phyloP scores from a whole-genome alignment of 92 coral and sea anemone genomes.

The Zoanthus solanderi region DNA sequence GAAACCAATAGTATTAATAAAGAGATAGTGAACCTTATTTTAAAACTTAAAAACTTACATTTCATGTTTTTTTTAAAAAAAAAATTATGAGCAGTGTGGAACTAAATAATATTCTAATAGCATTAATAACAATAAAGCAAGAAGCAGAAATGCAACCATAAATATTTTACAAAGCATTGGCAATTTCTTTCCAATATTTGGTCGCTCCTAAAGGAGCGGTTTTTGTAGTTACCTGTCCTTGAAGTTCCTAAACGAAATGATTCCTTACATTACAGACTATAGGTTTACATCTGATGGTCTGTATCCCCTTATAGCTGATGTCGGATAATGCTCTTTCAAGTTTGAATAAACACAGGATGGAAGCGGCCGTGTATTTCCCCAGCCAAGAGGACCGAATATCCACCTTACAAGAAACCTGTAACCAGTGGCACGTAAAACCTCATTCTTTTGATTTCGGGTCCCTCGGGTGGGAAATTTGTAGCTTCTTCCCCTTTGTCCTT shows the following conservation, averaged over 20 bases:
- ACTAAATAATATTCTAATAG: neutral
- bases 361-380: too few relatives aligned
- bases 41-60: too few relatives aligned
- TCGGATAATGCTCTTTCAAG: too few relatives aligned
- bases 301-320: too few relatives aligned
- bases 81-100: neutral
- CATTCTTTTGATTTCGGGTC: slow-evolving; percentile 4
- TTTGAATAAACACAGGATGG: too few relatives aligned
- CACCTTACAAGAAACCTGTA: too few relatives aligned
- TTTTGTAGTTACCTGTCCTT: neutral
- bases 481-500: slow-evolving; percentile 5
- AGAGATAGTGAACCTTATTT: neutral
- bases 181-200: neutral
- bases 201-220: neutral
- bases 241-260: too few relatives aligned
- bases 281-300: too few relatives aligned
- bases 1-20: neutral
- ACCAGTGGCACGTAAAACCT: neutral
- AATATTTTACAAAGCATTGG: neutral
- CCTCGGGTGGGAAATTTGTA: slow-evolving; percentile 11
- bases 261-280: too few relatives aligned
- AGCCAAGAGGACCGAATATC: too few relatives aligned
- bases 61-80: neutral
- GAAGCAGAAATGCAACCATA: neutral
- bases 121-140: neutral